Base-by-base conservation (phyloP, 2,888 invertebrate species). In the Hermaeophaga mercurialis region DNA sequence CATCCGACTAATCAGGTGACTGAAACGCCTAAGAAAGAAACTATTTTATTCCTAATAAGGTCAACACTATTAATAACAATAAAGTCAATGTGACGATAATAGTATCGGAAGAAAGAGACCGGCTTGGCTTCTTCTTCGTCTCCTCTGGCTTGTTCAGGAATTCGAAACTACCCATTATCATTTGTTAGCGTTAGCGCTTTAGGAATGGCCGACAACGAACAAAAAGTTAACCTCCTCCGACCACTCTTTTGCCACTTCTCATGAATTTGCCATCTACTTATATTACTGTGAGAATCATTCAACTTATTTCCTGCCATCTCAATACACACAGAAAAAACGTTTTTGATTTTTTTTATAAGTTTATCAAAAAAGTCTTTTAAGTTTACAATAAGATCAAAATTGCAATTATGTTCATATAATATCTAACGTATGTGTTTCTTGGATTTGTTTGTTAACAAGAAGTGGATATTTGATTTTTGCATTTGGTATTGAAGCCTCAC, bases 31-130 rank as follows among this genome's bases (percentile, higher is more conserved):
- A 73, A 64, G 70, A 68, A 70, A 73, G 72, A 74, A 73, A 73
- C 74, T 71, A 70, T 74, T 73, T 72, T 69, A 59, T 66, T 66
- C 76, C 76, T 58, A 76, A 76, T 77, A 77, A 72, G 77, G 77
- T 60, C 68, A 68, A 73, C 71, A 75, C 78, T 77, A 77, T 78
- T 78, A 77, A 77, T 77, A 78, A 77, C 77, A 78, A 78, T 78
- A 78, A 78, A 78, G 75, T 75, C 71, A 75, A 77, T 76, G 77
- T 78, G 77, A 75, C 75, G 76, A 77, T 78, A 78, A 78, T 78
- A 75, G 78, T 75, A 73, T 71, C 74, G 68, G 72, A 73, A 75
- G 75, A 75, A 75, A 70, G 70, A 73, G 71, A 68, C 64, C 61
- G 65, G 58, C 60, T 57, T 55, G 62, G 28, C 26, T 53, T 36